These are phyloP conservation scores for Hofmannophila pseudospretella DNA, from an alignment of 2,888 invertebrate species.

Conservation along the genomic window DNA sequence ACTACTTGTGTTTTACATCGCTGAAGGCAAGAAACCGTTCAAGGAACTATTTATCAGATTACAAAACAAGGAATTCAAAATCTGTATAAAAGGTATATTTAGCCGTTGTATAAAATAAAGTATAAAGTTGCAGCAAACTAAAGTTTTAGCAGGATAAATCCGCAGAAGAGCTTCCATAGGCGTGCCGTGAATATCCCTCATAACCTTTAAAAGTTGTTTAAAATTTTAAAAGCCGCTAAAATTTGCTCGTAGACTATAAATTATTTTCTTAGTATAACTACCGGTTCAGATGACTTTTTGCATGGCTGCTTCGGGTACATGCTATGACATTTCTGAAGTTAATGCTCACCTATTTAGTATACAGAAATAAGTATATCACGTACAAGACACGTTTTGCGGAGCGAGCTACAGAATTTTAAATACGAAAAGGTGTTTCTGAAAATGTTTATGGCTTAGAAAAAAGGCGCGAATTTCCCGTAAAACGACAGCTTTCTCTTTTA, in stretches of 20 bases:
- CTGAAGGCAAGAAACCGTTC: no score
- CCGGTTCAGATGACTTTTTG: no score
- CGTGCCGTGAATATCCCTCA: constrained; percentile 14
- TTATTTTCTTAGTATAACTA: no score
- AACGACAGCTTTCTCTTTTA: constrained; percentile 48
- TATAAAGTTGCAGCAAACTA: not conserved
- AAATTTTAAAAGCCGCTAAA: constrained; percentile 12
- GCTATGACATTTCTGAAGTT: constrained; percentile 44
- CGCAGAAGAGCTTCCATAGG: constrained; percentile 7
- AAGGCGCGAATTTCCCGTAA: constrained; percentile 34
- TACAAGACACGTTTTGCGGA: constrained; percentile 49
- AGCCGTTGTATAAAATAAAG: not conserved
- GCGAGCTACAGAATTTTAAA: constrained; percentile 65
- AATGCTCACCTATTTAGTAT: constrained; percentile 53
- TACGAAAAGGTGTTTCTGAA: constrained; percentile 55
- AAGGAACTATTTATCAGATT: no score
- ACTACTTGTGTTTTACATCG: no score
- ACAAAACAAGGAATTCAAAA: no score
- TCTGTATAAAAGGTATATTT: no score
- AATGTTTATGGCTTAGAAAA: constrained; percentile 56
- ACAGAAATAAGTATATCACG: constrained; percentile 70
- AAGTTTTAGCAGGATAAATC: constrained; percentile 1
- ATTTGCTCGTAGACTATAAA: constrained; percentile 33
- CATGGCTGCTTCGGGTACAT: no score
- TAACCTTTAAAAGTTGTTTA: constrained; percentile 13